phyloP scores from a whole-genome alignment of 2,113 vertebrate species.

The Hyla sarda region DNA sequence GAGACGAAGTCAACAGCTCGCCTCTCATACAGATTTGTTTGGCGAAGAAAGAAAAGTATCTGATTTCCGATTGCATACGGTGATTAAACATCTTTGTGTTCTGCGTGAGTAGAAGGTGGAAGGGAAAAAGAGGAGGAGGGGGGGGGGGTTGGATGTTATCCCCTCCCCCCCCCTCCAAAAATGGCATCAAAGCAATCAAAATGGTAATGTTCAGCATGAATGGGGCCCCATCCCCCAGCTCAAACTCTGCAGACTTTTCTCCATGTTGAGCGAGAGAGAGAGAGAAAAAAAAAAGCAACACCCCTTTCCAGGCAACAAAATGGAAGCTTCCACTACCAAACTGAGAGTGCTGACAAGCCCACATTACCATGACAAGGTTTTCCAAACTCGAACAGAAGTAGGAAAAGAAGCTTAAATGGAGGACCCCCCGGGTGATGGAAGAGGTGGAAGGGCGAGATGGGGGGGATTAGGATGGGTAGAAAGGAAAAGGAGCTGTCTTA shows the following conservation, averaged over 20 bases:
- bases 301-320: conserved; percentile 85
- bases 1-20: conserved; percentile 71
- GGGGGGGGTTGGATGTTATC: conserved; percentile 73
- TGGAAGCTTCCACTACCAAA: conserved; percentile 97
- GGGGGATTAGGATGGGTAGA: neutral
- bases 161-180: conserved; percentile 81
- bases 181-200: conserved; percentile 99
- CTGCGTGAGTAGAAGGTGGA: conserved; percentile 74
- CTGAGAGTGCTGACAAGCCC: conserved; percentile 68
- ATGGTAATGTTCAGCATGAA: conserved; percentile 97
- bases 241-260: conserved; percentile 96
- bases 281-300: conserved; percentile 72
- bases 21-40: conserved; percentile 63
- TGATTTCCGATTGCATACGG: conserved; percentile 73
- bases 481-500: conserved; percentile 70
- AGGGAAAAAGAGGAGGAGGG: neutral
- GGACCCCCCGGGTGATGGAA: neutral
- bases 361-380: neutral
- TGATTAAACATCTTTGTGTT: conserved; percentile 84
- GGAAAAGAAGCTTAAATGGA: neutral
- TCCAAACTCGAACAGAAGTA: conserved; percentile 42
- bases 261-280: conserved; percentile 76
- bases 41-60: conserved; percentile 70
- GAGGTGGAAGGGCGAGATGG: neutral
- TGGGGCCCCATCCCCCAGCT: conserved; percentile 87